Evolutionary conservation across 2,888 invertebrate species (phyloP), one percentile per base, ranked within the genome.

Genomic region (Nesidiocoris tenuis): DNA sequence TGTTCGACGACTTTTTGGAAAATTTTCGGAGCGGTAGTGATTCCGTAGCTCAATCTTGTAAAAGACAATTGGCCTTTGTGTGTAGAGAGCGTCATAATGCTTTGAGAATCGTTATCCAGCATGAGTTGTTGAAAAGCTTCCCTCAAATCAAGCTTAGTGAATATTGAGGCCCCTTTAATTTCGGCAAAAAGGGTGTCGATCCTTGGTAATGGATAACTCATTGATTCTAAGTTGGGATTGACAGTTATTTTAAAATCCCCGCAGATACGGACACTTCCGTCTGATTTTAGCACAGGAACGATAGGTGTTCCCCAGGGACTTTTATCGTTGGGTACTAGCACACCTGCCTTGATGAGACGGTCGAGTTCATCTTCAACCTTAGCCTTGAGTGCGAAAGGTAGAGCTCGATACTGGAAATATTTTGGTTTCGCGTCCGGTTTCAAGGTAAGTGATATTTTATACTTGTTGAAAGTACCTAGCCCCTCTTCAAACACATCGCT

Each of bases 201-300:
- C 3, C 76, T 57, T 1, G 80, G 81, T 21, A 80, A 24, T 63
- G 81, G 81, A 67, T 81, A 80, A 76, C 72, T 74, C 70, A 80
- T 80, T 3, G 81, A 79, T 64, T 78, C 71, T n/a, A 82, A 63
- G 23, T 77, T 67, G 3, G 79, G 79, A 77, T 83, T 83, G 7
- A 83, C 19, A 0, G 82, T 83, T 0, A 82, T 66, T 68, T 80
- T 81, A 71, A 78, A 82, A 78, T 84, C 82, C 1, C 81, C 82
- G 74, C 83, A 83, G n/a, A 83, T 78, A 18, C 82, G 63, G 2
- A 82, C 77, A 61, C 75, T 61, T 0, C 82, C 82, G 76, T 83
- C 80, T 12, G 77, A 79, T 78, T 84, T 83, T 1, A 81, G 71
- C 0, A 83, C 80, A 0, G 82, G 81, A 1, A 83, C 83, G 2